Evolutionary conservation across 2,888 invertebrate genomes (phyloP).

Genomic region (Drosophila cognata): DNA sequence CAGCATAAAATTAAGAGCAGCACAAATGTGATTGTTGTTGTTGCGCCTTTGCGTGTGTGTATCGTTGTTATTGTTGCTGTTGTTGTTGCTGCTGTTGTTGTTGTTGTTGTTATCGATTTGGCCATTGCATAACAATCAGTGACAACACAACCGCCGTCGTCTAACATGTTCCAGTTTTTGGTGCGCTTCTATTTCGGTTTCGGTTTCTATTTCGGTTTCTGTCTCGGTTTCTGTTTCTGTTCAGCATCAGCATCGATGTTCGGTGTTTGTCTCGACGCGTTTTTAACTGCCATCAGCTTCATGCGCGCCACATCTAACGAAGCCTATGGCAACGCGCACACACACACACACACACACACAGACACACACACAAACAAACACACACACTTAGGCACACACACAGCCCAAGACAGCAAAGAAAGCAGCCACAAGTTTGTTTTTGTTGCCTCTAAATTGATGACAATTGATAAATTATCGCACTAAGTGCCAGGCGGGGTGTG

Average conservation of each 20-base stretch:
- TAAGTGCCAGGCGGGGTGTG: constrained; percentile 30
- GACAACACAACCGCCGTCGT: constrained; percentile 33
- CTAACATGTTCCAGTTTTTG: constrained; percentile 43
- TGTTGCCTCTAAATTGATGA: constrained; percentile 75
- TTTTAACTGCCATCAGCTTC: constrained; percentile 61
- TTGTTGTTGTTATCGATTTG: constrained; percentile 62
- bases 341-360: constrained; percentile 11
- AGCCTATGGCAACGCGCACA: constrained; percentile 44
- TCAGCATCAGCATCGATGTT: constrained; percentile 49
- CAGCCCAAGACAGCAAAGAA: constrained; percentile 54
- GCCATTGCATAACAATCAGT: constrained; percentile 75
- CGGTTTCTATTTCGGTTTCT: neutral
- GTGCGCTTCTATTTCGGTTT: constrained; percentile 26
- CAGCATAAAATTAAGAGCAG: constrained; percentile 76
- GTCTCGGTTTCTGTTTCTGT: constrained; percentile 27
- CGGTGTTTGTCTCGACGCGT: constrained; percentile 56
- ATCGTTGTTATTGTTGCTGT: constrained; percentile 37
- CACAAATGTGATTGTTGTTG: constrained; percentile 65
- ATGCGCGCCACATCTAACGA: constrained; percentile 51
- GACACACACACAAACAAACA: constrained; percentile 4
- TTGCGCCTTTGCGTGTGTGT: constrained; percentile 61
- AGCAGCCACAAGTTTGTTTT: constrained; percentile 54
- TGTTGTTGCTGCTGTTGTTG: constrained; percentile 22
- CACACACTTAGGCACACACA: neutral
- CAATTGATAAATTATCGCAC: constrained; percentile 83